These are phyloP conservation scores for Ypsolopha sequella DNA, from an alignment of 2,888 invertebrate species.

Conservation along the genomic window DNA sequence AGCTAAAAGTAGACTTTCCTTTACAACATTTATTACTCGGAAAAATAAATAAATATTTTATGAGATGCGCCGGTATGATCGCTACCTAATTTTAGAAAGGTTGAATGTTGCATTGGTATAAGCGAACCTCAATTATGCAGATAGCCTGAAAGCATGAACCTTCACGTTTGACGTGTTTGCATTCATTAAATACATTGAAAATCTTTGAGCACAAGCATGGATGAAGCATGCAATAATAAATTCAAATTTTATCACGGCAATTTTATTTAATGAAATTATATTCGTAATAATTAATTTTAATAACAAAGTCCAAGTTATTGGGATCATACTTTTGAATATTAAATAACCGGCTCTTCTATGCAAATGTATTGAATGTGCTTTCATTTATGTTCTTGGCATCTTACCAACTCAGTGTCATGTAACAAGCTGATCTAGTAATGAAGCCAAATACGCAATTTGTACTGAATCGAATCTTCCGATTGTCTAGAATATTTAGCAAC, in stretches of 20 bases:
- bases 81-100: background rate
- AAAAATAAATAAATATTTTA: conserved; percentile 12
- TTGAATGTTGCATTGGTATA: background rate
- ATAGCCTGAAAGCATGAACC: no score
- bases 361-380: background rate
- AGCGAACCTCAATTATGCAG: no score
- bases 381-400: conserved; percentile 30
- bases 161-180: no score
- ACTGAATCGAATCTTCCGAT: background rate
- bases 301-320: no score
- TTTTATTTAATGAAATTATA: no score
- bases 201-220: no score
- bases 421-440: conserved; percentile 30
- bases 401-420: conserved; percentile 45
- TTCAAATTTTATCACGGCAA: no score
- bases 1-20: conserved; percentile 46
- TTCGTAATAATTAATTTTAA: no score
- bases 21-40: conserved; percentile 28
- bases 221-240: no score
- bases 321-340: background rate
- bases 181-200: no score
- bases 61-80: conserved; percentile 3
- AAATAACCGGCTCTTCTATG: background rate
- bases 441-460: conserved; percentile 39
- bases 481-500: no score